These are phyloP conservation scores for Danio albolineatus DNA, from an alignment of 2,797 vertebrate genomes.

Conservation along the genomic window DNA sequence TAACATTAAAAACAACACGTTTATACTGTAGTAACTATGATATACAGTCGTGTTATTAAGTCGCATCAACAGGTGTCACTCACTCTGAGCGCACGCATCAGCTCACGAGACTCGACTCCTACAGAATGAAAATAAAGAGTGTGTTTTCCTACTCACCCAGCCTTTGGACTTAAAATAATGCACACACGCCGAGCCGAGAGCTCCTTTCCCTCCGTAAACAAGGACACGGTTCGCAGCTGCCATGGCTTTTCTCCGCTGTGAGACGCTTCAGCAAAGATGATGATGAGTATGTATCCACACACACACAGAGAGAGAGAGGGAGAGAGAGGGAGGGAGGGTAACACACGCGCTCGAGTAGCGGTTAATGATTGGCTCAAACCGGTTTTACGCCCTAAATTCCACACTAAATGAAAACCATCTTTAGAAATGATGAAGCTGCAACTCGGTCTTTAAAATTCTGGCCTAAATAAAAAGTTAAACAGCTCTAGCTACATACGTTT, in stretches of 20 bases:
- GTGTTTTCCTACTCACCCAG: conserved; percentile 82
- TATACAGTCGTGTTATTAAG: not conserved
- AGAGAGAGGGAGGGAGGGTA: conserved; percentile 6
- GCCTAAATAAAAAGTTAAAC: no score
- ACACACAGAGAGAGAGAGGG: conserved; percentile 6
- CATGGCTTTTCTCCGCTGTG: conserved; percentile 61
- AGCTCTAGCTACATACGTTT: no score
- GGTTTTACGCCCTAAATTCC: conserved; percentile 4
- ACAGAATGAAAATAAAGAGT: not conserved
- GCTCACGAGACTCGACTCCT: conserved; percentile 1
- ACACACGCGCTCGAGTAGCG: not conserved
- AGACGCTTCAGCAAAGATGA: conserved; percentile 13
- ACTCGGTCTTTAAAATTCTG: no score
- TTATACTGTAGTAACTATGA: not conserved
- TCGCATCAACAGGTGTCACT: conserved; percentile 34
- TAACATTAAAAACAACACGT: not conserved
- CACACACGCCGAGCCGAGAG: conserved; percentile 88
- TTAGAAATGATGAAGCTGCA: not conserved
- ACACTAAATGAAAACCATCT: not conserved
- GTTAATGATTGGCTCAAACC: conserved; percentile 38
- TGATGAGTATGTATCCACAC: not conserved
- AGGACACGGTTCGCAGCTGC: conserved; percentile 78
- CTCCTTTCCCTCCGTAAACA: conserved; percentile 91
- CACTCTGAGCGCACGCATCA: not conserved
- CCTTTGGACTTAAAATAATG: conserved; percentile 83